Evolutionary conservation across 2,888 invertebrate genomes (phyloP).

Genomic region (Folsomia manolachei): DNA sequence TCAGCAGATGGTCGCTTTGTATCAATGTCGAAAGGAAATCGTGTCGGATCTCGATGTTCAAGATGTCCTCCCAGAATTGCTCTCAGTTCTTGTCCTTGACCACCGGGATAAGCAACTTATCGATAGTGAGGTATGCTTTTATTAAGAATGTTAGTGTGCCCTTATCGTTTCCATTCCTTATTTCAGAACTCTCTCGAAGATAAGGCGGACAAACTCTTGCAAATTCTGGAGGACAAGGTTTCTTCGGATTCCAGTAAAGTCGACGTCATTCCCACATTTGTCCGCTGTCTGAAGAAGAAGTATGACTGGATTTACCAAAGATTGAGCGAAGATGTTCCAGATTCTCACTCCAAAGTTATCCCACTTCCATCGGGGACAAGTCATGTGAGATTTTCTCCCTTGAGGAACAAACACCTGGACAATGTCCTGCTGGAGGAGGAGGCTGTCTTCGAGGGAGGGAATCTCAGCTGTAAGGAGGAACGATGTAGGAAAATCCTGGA

Average conservation of each 20-base stretch:
- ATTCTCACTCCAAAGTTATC: slow-evolving; percentile 15
- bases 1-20: not conserved
- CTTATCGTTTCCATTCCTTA: not conserved
- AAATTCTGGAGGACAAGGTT: slow-evolving; percentile 36
- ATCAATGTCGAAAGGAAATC: slow-evolving; percentile 53
- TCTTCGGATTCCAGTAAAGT: slow-evolving; percentile 10
- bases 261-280: slow-evolving; percentile 35
- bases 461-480: slow-evolving; percentile 7
- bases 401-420: slow-evolving; percentile 3
- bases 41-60: slow-evolving; percentile 58
- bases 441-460: not conserved
- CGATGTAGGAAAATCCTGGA: slow-evolving; percentile 32
- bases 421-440: slow-evolving; percentile 19
- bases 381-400: not conserved
- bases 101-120: slow-evolving; percentile 49
- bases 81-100: slow-evolving; percentile 56
- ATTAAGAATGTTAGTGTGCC: not conserved
- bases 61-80: slow-evolving; percentile 58
- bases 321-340: slow-evolving; percentile 45
- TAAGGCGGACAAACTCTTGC: slow-evolving; percentile 35
- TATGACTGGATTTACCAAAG: slow-evolving; percentile 47
- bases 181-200: slow-evolving; percentile 39
- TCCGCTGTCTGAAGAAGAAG: slow-evolving; percentile 40
- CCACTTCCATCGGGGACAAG: too few relatives aligned
- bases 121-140: slow-evolving; percentile 40